Conservation (phyloP, 2,113 vertebrate species). For the Colistium nudipinnis region DNA sequence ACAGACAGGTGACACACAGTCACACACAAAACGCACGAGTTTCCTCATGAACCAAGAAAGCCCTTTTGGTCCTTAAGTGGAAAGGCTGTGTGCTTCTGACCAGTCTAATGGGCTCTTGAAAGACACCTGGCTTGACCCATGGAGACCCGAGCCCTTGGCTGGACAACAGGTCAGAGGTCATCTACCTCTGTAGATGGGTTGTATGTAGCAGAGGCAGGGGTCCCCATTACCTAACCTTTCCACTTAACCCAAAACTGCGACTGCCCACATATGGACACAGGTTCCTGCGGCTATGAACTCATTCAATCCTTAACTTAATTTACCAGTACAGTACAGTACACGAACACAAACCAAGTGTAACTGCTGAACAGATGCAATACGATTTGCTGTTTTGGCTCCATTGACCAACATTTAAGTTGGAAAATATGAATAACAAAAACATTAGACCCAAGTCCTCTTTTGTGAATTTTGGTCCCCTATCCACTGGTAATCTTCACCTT, state of each 20-base stretch:
- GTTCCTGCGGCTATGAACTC: slow-evolving; percentile 41
- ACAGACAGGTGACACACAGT: background rate
- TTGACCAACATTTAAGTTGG: background rate
- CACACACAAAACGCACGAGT: slow-evolving; percentile 14
- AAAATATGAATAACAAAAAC: background rate
- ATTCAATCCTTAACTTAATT: slow-evolving; percentile 28
- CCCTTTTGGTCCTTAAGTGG: slow-evolving; percentile 29
- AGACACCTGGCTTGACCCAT: slow-evolving; percentile 70
- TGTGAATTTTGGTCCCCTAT: background rate
- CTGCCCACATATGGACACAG: slow-evolving; percentile 35
- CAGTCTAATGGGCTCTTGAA: slow-evolving; percentile 53
- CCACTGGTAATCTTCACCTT: background rate
- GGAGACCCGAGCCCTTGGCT: slow-evolving; percentile 65
- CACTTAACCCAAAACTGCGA: slow-evolving; percentile 43
- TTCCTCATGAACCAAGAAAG: slow-evolving; percentile 53
- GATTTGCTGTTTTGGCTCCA: background rate
- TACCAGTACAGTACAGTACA: slow-evolving; percentile 17
- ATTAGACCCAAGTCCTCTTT: background rate
- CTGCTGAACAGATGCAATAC: background rate
- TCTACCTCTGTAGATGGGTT: slow-evolving; percentile 64
- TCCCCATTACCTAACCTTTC: slow-evolving; percentile 65
- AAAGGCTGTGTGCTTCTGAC: slow-evolving; percentile 55
- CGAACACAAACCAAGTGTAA: slow-evolving; percentile 2
- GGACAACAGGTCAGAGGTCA: slow-evolving; percentile 71
- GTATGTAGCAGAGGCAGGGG: slow-evolving; percentile 51